Evolutionary conservation across 2,113 vertebrate species (phyloP).

Genomic region (Osmerus eperlanus): DNA sequence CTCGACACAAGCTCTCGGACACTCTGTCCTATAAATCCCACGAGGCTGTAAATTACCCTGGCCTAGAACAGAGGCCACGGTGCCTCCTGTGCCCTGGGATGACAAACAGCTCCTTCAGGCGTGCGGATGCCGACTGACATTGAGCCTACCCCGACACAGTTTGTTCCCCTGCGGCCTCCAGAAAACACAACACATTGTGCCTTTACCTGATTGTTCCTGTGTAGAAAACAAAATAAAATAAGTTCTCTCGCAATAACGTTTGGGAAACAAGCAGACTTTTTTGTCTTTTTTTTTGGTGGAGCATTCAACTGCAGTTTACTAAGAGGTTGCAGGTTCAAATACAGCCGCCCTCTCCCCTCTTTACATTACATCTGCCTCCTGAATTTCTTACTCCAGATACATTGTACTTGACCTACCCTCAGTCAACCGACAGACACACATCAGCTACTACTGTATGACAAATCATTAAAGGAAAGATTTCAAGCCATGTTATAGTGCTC

Average conservation of each 20-base stretch:
- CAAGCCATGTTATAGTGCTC: too few species aligned
- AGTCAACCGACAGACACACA: too few species aligned
- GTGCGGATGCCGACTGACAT: constrained; percentile 50
- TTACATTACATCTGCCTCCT: too few species aligned
- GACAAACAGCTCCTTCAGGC: constrained; percentile 49
- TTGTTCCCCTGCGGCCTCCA: constrained; percentile 39
- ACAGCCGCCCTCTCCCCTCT: too few species aligned
- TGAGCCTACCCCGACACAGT: constrained; percentile 44
- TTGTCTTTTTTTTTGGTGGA: too few species aligned
- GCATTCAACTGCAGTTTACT: too few species aligned
- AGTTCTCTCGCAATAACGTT: neutral
- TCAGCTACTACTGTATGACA: too few species aligned
- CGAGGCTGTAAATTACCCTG: constrained; percentile 48
- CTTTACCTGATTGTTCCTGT: neutral
- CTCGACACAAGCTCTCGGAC: constrained; percentile 51
- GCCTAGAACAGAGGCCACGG: constrained; percentile 56
- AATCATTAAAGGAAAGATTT: too few species aligned
- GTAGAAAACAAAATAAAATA: neutral
- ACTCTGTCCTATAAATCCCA: constrained; percentile 46
- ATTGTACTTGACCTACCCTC: too few species aligned
- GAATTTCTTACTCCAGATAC: too few species aligned
- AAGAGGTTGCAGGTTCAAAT: too few species aligned
- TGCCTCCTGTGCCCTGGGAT: constrained; percentile 44
- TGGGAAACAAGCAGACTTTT: neutral
- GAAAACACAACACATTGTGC: constrained; percentile 5